Conservation (phyloP, 2,888 invertebrate genomes). For the Papilio gigon region DNA sequence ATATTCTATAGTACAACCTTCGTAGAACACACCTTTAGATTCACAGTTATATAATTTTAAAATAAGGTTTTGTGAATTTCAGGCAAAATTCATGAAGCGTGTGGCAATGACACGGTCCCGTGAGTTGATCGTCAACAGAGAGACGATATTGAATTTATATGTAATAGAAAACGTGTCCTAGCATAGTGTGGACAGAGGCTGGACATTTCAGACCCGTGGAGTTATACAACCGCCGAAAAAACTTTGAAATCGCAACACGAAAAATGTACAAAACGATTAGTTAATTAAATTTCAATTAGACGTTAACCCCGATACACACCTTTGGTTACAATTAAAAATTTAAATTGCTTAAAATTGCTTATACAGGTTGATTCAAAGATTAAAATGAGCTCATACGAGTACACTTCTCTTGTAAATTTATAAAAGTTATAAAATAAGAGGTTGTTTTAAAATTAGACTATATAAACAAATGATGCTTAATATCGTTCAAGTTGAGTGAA, state of each 20-base stretch:
- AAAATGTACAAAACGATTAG: too few relatives aligned
- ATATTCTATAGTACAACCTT: too few relatives aligned
- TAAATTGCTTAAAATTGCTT: too few relatives aligned
- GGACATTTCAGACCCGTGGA: neutral
- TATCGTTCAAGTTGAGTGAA: constrained; percentile 7
- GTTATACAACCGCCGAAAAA: too few relatives aligned
- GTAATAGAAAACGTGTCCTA: constrained; percentile 29
- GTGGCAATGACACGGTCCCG: constrained; percentile 15
- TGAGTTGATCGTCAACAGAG: constrained; percentile 26
- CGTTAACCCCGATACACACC: too few relatives aligned
- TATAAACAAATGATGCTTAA: constrained; percentile 14
- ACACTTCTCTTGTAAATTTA: too few relatives aligned
- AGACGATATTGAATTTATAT: constrained; percentile 28
- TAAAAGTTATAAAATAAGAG: neutral
- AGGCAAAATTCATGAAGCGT: constrained; percentile 21
- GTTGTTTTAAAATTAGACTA: neutral
- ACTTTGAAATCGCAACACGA: too few relatives aligned
- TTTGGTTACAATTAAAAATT: too few relatives aligned
- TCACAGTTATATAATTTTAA: neutral
- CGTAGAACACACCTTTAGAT: neutral
- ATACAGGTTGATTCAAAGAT: too few relatives aligned
- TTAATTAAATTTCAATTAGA: too few relatives aligned
- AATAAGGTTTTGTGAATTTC: constrained; percentile 6
- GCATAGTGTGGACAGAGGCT: neutral
- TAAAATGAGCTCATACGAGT: too few relatives aligned